Percentiles rank a stretch among this genome's conserved stretches.
Conservation (phyloP, 2,888 invertebrate species). For the Cataglyphis albicans region DNA sequence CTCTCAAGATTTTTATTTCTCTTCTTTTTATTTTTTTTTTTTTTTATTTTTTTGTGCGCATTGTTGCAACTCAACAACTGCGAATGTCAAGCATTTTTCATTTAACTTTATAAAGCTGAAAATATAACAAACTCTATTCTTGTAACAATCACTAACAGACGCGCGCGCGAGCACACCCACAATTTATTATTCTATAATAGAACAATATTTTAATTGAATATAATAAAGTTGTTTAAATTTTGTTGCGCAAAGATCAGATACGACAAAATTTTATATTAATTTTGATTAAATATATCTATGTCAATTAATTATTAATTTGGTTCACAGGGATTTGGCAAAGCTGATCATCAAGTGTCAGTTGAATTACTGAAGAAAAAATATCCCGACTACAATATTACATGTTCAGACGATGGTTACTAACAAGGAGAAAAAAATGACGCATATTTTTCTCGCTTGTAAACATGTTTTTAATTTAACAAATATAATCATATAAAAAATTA, state of each 20-base stretch:
- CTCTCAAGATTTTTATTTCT: neutral
- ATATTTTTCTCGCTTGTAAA: neutral
- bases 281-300: neutral
- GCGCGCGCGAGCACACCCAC: neutral
- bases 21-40: neutral
- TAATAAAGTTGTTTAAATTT: neutral
- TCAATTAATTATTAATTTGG: constrained; percentile 43
- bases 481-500: neutral
- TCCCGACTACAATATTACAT: constrained; percentile 92
- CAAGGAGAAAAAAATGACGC: neutral
- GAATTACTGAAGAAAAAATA: constrained; percentile 91
- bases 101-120: constrained; percentile 13
- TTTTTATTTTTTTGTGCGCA: neutral
- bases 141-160: neutral
- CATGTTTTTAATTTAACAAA: neutral
- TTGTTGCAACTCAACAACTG: neutral
- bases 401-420: constrained; percentile 90
- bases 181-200: neutral
- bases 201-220: neutral
- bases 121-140: constrained; percentile 12
- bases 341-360: constrained; percentile 94
- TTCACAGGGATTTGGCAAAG: constrained; percentile 94
- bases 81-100: neutral
- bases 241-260: neutral
- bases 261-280: neutral